phyloP scores from a whole-genome alignment of 2,113 vertebrate genomes.

The Microcebus ravelobensis region DNA sequence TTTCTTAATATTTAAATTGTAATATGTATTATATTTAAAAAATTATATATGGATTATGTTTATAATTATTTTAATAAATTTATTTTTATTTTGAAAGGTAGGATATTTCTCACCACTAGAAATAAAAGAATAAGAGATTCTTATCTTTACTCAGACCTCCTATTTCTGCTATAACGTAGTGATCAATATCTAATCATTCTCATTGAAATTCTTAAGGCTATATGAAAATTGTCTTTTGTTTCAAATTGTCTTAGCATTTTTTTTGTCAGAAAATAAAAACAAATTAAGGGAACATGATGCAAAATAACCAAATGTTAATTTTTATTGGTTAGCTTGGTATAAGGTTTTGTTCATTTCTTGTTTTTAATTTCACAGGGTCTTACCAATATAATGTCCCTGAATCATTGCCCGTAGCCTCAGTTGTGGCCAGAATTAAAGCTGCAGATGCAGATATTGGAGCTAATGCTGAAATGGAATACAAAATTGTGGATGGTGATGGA shows the following conservation, averaged over 20 bases:
- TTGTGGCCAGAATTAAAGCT: slow-evolving; percentile 96
- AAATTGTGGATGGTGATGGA: slow-evolving; percentile 94
- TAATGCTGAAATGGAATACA: slow-evolving; percentile 98
- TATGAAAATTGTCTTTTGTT: background rate
- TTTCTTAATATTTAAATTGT: background rate
- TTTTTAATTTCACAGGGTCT: slow-evolving; percentile 87
- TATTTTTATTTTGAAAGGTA: background rate
- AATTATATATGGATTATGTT: background rate
- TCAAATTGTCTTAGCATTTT: background rate
- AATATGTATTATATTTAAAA: background rate
- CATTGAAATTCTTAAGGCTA: background rate
- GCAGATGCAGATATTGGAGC: slow-evolving; percentile 92
- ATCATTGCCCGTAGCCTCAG: slow-evolving; percentile 91
- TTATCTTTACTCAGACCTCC: background rate
- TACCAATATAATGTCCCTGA: slow-evolving; percentile 95
- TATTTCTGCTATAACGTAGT: background rate
- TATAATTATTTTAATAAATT: background rate
- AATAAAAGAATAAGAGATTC: background rate
- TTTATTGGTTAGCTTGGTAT: background rate
- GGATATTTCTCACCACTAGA: background rate
- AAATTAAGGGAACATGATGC: background rate
- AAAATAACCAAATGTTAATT: background rate
- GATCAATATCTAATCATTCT: background rate
- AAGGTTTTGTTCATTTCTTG: slow-evolving; percentile 51
- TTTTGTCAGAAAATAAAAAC: background rate